A percentile compares a stretch with the other conserved stretches of the same genome.
phyloP scores from a whole-genome alignment of 2,888 invertebrate genomes.

The Hymenopus coronatus region DNA sequence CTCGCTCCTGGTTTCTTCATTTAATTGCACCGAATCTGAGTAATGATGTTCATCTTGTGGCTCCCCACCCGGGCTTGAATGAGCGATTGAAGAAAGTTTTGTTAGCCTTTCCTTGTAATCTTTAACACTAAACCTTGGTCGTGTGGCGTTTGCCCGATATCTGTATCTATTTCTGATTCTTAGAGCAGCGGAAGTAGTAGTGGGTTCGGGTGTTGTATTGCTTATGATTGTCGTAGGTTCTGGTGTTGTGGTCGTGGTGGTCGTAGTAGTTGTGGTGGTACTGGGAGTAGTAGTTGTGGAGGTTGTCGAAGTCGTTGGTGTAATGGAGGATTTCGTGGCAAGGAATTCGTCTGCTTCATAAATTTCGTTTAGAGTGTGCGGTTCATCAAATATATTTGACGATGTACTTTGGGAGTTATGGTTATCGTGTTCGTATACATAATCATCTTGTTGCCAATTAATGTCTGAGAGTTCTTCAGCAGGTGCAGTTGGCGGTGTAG shows the following conservation, averaged over 20 bases:
- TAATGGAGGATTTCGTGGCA: slow-evolving; percentile 22
- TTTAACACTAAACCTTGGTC: slow-evolving; percentile 74
- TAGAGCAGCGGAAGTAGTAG: background rate
- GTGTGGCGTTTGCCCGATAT: slow-evolving; percentile 46
- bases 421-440: background rate
- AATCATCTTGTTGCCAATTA: background rate
- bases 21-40: background rate
- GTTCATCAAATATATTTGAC: background rate
- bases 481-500: background rate
- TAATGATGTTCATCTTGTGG: background rate
- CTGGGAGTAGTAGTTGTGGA: slow-evolving; percentile 31
- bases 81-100: background rate
- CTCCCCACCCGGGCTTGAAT: background rate
- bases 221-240: slow-evolving; percentile 33
- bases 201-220: slow-evolving; percentile 30
- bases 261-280: slow-evolving; percentile 33
- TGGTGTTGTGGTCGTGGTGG: slow-evolving; percentile 32
- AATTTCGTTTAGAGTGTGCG: slow-evolving; percentile 36
- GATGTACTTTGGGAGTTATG: background rate
- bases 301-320: slow-evolving; percentile 29
- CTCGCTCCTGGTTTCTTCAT: background rate
- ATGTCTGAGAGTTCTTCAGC: background rate
- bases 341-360: slow-evolving; percentile 25
- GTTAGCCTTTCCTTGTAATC: slow-evolving; percentile 65
- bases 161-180: slow-evolving; percentile 17